Conservation (phyloP, 2,888 invertebrate species). For the Leptura quadrifasciata region DNA sequence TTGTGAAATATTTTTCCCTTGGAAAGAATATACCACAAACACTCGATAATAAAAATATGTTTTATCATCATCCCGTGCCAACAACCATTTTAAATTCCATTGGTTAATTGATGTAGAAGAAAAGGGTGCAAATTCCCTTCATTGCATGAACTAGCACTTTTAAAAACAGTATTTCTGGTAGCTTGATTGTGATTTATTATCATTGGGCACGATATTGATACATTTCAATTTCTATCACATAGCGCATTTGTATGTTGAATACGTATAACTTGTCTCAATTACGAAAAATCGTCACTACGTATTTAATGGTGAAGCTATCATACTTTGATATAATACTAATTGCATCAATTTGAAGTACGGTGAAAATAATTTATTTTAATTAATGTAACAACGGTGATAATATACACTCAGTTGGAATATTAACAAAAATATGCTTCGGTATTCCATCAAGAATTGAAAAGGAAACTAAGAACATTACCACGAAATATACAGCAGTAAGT, state of each 20-base stretch:
- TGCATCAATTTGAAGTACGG: too few relatives aligned
- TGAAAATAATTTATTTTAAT: too few relatives aligned
- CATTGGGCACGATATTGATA: background rate
- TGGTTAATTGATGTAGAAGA: too few relatives aligned
- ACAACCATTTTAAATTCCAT: background rate
- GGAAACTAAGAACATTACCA: background rate
- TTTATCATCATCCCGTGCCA: background rate
- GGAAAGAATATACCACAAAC: background rate
- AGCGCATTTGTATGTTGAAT: constrained; percentile 10
- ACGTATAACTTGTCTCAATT: constrained; percentile 22
- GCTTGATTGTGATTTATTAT: background rate
- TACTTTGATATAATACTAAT: too few relatives aligned
- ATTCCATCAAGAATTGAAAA: too few relatives aligned
- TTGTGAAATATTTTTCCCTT: background rate
- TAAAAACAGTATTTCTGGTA: background rate
- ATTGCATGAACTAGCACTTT: background rate
- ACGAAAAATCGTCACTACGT: constrained; percentile 1
- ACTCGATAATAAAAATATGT: background rate
- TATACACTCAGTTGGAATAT: too few relatives aligned
- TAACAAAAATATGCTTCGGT: too few relatives aligned
- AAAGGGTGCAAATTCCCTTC: background rate
- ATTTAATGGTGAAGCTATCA: too few relatives aligned
- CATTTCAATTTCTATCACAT: background rate
- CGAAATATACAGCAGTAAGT: background rate
- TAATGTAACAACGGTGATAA: too few relatives aligned